phyloP scores from a whole-genome alignment of 2,888 invertebrate species.

The Leucozona laternaria region DNA sequence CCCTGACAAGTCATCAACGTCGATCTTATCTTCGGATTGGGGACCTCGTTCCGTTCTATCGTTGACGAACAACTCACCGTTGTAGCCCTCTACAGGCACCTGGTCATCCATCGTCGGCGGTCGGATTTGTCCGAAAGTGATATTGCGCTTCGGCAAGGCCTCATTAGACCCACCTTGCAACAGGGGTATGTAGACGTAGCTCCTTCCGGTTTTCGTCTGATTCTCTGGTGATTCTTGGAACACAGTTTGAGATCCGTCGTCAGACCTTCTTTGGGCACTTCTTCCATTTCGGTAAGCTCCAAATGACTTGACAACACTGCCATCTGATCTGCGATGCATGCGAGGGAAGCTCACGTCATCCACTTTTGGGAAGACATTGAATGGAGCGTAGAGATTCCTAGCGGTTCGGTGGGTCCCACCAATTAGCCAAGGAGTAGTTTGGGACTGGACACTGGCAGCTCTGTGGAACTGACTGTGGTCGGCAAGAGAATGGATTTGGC shows the following conservation, averaged over 20 bases:
- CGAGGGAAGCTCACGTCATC: conserved; percentile 82
- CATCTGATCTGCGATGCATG: conserved; percentile 80
- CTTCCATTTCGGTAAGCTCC: conserved; percentile 80
- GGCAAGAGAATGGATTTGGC: conserved; percentile 50
- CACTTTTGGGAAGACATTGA: conserved; percentile 81
- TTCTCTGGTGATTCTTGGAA: conserved; percentile 76
- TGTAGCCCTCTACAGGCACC: conserved; percentile 79
- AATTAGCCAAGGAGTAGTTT: conserved; percentile 15
- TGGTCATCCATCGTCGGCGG: conserved; percentile 79
- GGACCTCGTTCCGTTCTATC: conserved; percentile 80
- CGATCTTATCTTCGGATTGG: conserved; percentile 75
- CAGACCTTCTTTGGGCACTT: conserved; percentile 79
- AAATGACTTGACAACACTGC: conserved; percentile 81
- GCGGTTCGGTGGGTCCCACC: conserved; percentile 77
- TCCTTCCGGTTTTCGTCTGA: conserved; percentile 79
- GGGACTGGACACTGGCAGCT: conserved; percentile 35
- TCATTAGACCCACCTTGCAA: conserved; percentile 70
- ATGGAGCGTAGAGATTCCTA: conserved; percentile 83
- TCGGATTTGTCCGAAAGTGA: conserved; percentile 79
- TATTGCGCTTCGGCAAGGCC: conserved; percentile 79
- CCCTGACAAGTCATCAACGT: conserved; percentile 80
- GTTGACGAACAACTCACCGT: conserved; percentile 77
- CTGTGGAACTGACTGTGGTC: conserved; percentile 42
- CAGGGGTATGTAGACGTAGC: conserved; percentile 82
- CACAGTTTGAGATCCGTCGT: conserved; percentile 63